Evolutionary conservation across 2,888 invertebrate species (phyloP), one percentile per base, ranked within the genome.

Genomic region (Homarus gammarus): DNA sequence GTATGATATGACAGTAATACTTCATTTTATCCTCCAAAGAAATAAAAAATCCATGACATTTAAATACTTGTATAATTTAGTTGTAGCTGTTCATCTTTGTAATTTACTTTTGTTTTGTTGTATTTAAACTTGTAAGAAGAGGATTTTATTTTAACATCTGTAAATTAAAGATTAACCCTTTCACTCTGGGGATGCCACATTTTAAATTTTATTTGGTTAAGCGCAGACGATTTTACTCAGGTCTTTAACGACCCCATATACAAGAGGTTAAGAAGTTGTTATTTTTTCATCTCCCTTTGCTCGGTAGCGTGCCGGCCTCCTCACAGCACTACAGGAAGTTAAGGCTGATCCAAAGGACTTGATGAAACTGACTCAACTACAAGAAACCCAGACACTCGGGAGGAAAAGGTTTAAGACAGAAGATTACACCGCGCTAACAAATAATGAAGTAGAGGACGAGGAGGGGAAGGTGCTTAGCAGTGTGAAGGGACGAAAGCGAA

Each of bases 381-480:
- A 92, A 40, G 64, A 75, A 31, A 92, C 87, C n/a, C 92, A 92
- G 75, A 92, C 92, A 10, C 83, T 90, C 31, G 92, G 92, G 51
- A 86, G 92, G 61, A 92, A 90, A 49, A 92, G 75, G 56, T 91
- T 82, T 51, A 22, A 73, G 33, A 27, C 79, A 0, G 79, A 72
- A 6, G 84, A 85, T 51, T 89, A 31, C 33, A 84, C 85, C 0
- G 2, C 27, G 1, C n/a, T 89, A 33, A 73, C 79, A n/a, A 89
- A 84, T 12, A 51, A 83, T 38, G 38, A 38, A 18, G 77, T 40
- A 2, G 78, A 83, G 2, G 68, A 68, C 2, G 83, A 88, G 22
- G 78, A 70, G 5, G 88, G 84, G 36, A 31, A 61, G 22, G 44
- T 73, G 18, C 22, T 84, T n/a, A 79, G 83, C 72, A 40, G 72